These are phyloP conservation scores for Orchesella flavescens DNA, from an alignment of 2,888 invertebrate genomes.

Conservation along the genomic window DNA sequence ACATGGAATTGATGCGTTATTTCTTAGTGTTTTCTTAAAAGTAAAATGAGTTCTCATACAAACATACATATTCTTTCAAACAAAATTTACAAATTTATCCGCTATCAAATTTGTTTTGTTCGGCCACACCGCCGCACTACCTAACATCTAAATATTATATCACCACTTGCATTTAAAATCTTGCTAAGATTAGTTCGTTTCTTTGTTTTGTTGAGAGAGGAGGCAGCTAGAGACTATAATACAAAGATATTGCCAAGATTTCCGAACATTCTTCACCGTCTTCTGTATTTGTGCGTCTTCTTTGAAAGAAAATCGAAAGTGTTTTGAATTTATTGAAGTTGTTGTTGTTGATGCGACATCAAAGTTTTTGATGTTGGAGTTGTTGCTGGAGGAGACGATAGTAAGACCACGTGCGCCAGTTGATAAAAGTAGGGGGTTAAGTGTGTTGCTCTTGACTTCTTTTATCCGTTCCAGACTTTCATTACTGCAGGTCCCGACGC, in stretches of 20 bases:
- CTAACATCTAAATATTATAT: background rate
- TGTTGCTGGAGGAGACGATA: background rate
- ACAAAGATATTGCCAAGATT: background rate
- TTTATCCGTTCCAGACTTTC: too few relatives aligned
- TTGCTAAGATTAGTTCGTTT: background rate
- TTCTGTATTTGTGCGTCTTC: background rate
- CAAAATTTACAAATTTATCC: background rate
- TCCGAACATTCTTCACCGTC: too few relatives aligned
- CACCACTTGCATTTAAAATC: background rate
- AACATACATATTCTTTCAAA: slow-evolving; percentile 42
- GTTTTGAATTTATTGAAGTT: too few relatives aligned
- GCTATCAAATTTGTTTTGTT: background rate
- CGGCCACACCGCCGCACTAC: background rate
- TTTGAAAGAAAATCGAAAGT: too few relatives aligned
- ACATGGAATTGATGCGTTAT: slow-evolving; percentile 32
- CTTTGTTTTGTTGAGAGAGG: background rate
- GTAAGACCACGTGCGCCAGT: too few relatives aligned
- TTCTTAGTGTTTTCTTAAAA: slow-evolving; percentile 8
- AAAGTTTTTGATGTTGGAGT: background rate
- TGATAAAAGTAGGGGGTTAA: too few relatives aligned
- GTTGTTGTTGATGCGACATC: too few relatives aligned
- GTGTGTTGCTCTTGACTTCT: too few relatives aligned
- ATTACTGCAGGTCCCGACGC: too few relatives aligned
- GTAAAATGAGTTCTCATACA: slow-evolving; percentile 40
- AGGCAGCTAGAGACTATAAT: too few relatives aligned